Base-by-base conservation (phyloP, 2,888 invertebrate species). In the Phortica magna region DNA sequence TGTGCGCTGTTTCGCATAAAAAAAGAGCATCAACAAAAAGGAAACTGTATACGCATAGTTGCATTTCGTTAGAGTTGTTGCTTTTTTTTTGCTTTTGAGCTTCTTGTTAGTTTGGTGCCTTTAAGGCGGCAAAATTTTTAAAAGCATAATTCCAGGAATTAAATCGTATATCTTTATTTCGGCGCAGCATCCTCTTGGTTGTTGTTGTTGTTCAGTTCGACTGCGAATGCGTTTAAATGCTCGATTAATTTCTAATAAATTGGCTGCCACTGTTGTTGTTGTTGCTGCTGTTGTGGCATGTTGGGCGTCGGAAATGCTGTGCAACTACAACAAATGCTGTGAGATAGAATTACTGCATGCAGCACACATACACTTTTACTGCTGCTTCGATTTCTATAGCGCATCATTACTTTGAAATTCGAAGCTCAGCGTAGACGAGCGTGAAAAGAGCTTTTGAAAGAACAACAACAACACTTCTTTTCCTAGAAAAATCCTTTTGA, bases 161-260 rank as follows among this genome's bases (percentile, higher is more conserved):
- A 84, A 90, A 90, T 89, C 89, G 90, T 90, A 90, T 90, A 90
- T 89, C 88, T 82, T 78, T 79, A 71, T 53, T 71, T 71, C 53
- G 14, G 70, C 39, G 70, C 70, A 71, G 70, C 31, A 53, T 48
- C 41, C 9, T 48, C 57, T 76, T 78, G 78, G 41, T 65, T 77
- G 64, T 48, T 42, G 39, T 59, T 74, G 43, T 65, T 75, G 67
- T 68, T 73, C 74, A 4, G 55, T 70, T 39, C 53, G 55, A 55
- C 67, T 78, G 77, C 68, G 22, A 55, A 31, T 77, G 64, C 48
- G 73, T 78, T 71, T 85, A 87, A 88, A 87, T 88, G 87, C 87
- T 87, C 88, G 88, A 87, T 87, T 88, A 88, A 87, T 88, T 88
- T 87, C 87, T 88, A 86, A 86, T 87, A 87, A 88, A 88, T 88